phyloP scores from a whole-genome alignment of 1,140 invertebrate genomes.

The Drosophila obscura region DNA sequence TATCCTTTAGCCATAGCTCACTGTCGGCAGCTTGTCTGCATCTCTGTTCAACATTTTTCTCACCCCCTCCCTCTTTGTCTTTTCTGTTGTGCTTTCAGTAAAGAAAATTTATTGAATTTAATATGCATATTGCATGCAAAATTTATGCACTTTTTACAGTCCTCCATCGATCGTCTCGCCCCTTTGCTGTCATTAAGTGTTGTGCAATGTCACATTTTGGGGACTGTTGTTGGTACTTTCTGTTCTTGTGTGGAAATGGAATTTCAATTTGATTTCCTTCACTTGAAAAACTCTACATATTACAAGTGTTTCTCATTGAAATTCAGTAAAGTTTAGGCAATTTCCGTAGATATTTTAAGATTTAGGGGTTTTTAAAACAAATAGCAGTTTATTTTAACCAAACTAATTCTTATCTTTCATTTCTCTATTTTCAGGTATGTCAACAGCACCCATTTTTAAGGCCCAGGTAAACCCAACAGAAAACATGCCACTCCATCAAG shows the following conservation, averaged over 20 bases:
- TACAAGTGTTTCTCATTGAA: neutral
- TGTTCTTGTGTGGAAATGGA: slow-evolving; percentile 26
- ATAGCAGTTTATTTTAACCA: neutral
- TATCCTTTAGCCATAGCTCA: slow-evolving; percentile 55
- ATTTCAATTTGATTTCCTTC: slow-evolving; percentile 40
- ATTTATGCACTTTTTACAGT: slow-evolving; percentile 61
- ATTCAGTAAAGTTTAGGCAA: neutral
- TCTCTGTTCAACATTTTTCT: neutral
- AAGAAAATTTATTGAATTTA: slow-evolving; percentile 77
- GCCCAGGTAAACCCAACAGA: slow-evolving; percentile 39
- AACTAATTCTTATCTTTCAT: slow-evolving; percentile 3
- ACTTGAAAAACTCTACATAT: slow-evolving; percentile 1
- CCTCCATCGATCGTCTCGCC: slow-evolving; percentile 1
- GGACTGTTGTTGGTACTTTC: slow-evolving; percentile 19
- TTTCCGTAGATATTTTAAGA: neutral
- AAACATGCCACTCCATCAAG: slow-evolving; percentile 14
- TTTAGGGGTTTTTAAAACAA: neutral
- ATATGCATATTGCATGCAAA: slow-evolving; percentile 75
- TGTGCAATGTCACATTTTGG: slow-evolving; percentile 40
- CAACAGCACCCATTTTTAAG: neutral
- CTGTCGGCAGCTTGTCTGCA: slow-evolving; percentile 53
- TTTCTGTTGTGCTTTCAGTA: slow-evolving; percentile 11
- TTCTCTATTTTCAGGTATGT: slow-evolving; percentile 51
- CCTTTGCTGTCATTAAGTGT: slow-evolving; percentile 57
- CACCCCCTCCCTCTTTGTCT: slow-evolving; percentile 11